Conservation (phyloP, 2,113 vertebrate genomes). For the Gopherus flavomarginatus region DNA sequence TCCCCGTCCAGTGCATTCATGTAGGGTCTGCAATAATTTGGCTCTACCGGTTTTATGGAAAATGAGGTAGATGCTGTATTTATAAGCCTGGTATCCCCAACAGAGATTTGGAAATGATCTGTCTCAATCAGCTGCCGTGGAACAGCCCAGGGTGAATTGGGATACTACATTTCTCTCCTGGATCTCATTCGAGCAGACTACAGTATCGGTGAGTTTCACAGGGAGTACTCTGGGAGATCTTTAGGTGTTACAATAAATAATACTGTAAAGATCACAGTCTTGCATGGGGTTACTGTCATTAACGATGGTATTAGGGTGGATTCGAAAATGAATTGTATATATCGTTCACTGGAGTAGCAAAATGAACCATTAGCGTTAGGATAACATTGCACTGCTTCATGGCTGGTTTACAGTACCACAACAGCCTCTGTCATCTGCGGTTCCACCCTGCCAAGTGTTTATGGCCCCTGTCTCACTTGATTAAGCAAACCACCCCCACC, state of each 20-base stretch:
- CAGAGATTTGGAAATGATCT: background rate
- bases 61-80: background rate
- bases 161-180: background rate
- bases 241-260: background rate
- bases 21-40: background rate
- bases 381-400: accelerated
- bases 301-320: background rate
- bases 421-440: accelerated
- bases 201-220: accelerated
- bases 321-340: accelerated
- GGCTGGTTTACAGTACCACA: background rate
- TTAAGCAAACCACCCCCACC: background rate
- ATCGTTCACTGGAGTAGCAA: background rate
- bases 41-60: background rate
- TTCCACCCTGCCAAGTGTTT: accelerated
- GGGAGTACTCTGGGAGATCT: background rate
- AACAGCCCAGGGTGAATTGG: background rate
- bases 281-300: background rate
- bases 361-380: background rate
- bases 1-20: background rate
- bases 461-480: background rate
- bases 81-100: accelerated
- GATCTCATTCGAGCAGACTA: background rate
- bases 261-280: background rate
- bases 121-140: background rate